Evolutionary conservation across 1,140 invertebrate genomes (phyloP), one percentile per base, ranked within the genome.

Genomic region (Thrips palmi): DNA sequence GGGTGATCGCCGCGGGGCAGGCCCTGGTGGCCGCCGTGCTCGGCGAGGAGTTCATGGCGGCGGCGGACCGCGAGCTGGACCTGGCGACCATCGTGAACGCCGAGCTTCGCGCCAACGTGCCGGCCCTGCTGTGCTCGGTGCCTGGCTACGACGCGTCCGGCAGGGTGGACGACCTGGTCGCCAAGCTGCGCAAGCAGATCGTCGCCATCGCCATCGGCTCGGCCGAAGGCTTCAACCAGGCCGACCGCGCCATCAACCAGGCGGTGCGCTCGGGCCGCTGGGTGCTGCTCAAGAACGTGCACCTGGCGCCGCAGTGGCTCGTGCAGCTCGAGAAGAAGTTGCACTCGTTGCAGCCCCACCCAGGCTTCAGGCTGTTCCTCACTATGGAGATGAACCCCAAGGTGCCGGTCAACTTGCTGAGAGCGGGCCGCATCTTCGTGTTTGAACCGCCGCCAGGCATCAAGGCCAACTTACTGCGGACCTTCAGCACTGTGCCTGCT

Each of bases 381-480:
- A 91, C 85, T 0, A 88, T 97, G 71, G 94, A 99, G 62, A 98
- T 99, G 41, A 88, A 80, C 60, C 78, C 84, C 3, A 85, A 83
- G 67, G 70, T 96, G 39, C 92, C 92, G 1, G 88, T 93, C 1
- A 97, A 97, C 65, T 58, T 97, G 17, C 58, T 98, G 7, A 61
- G 91, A 47, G 89, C 93, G 33, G 92, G 93, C 8, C 72, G 93
- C 34, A 86, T 97, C 45, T 86, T 99, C 52, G 92, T 98, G 0
- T 98, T 94, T 63, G 96, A 99, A 58, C 94, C 96, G 28, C 93
- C 96, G 25, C 93, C 94, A 30, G 96, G 96, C 49, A 92, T 99
- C 31, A 75, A 86, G 46, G 93, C 94, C 12, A 98, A 98, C 57
- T 59, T 99, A 10, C 60, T 97, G 40, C 65, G 94, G 32, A 98